Conservation (phyloP, 53 echinoderm and acorn worm genomes). For the Holothuria scabra region DNA sequence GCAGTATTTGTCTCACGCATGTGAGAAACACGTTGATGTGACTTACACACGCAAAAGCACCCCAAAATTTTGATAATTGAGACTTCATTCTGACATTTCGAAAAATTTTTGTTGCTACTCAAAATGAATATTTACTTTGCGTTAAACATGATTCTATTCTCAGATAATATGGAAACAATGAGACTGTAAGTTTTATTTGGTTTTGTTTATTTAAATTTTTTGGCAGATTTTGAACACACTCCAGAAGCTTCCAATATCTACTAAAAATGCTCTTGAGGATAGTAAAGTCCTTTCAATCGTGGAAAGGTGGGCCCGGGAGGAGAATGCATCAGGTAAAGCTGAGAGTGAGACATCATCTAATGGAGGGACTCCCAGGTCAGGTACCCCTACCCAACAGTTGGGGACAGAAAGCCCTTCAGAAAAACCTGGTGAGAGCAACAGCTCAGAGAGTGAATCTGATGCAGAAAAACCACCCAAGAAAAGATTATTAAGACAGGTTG, state of each 20-base stretch:
- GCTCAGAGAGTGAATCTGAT: constrained; percentile 68
- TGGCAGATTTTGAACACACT: constrained; percentile 80
- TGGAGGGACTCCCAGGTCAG: constrained; percentile 32
- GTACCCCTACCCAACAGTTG: constrained; percentile 21
- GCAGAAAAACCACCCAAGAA: constrained; percentile 30
- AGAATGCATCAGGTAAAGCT: constrained; percentile 31
- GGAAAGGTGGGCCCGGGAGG: constrained; percentile 82
- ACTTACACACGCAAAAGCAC: too few relatives aligned
- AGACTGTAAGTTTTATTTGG: background rate
- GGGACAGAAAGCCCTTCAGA: constrained; percentile 62
- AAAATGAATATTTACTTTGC: too few relatives aligned
- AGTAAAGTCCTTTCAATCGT: constrained; percentile 91
- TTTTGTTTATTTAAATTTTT: too few relatives aligned
- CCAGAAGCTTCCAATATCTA: constrained; percentile 79
- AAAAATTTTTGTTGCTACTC: too few relatives aligned
- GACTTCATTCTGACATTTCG: too few relatives aligned
- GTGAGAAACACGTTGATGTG: too few relatives aligned
- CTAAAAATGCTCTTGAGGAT: constrained; percentile 93
- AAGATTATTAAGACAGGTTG: constrained; percentile 43
- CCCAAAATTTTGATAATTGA: too few relatives aligned
- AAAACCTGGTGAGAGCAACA: constrained; percentile 59
- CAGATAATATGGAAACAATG: background rate
- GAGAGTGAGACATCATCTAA: constrained; percentile 20
- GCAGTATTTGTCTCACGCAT: too few relatives aligned
- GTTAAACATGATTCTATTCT: too few relatives aligned